Conservation (phyloP, 2,888 invertebrate genomes). For the Euzetes globulus region DNA sequence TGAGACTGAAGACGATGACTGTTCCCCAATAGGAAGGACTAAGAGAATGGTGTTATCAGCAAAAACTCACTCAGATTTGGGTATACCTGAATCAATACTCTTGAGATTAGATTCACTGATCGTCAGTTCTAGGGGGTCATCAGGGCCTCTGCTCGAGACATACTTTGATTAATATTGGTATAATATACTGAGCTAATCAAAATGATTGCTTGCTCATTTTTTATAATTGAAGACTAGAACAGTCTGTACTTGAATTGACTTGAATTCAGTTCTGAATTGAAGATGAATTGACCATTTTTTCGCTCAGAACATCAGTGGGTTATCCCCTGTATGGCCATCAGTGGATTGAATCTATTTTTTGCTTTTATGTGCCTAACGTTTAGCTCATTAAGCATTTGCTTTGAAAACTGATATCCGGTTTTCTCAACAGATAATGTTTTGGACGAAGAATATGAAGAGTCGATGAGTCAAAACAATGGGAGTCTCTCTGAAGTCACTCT, state of each 20-base stretch:
- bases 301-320: too few species aligned
- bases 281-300: too few species aligned
- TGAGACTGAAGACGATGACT: conserved; percentile 17
- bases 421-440: conserved; percentile 5
- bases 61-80: conserved; percentile 22
- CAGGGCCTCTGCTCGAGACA: background rate
- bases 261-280: too few species aligned
- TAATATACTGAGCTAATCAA: too few species aligned
- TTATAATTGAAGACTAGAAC: too few species aligned
- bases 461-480: conserved; percentile 19
- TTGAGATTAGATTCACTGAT: conserved; percentile 4
- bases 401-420: background rate
- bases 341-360: background rate
- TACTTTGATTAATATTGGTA: background rate
- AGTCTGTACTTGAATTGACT: too few species aligned
- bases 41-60: conserved; percentile 23
- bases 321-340: too few species aligned
- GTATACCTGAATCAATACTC: conserved; percentile 12
- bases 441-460: conserved; percentile 11
- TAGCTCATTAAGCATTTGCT: conserved; percentile 12
- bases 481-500: background rate
- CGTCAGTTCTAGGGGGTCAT: too few species aligned
- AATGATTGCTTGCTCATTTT: too few species aligned
- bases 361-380: background rate
- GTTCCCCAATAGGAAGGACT: background rate